phyloP scores from a whole-genome alignment of 2,888 invertebrate genomes.

The Drosophila neotestacea region DNA sequence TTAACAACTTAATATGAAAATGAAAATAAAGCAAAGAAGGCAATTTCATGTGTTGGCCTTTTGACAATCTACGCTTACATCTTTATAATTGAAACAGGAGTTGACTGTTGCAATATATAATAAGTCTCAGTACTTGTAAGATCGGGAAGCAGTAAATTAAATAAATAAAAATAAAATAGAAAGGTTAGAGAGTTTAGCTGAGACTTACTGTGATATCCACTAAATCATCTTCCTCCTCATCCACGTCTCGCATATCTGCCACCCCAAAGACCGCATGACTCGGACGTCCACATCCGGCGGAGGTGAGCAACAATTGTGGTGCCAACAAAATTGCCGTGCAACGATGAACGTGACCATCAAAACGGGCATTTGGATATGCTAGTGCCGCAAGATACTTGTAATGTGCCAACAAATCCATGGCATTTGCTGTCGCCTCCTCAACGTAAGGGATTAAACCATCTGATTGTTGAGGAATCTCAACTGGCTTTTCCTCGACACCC shows the following conservation, averaged over 20 bases:
- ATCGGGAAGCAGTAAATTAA: no score
- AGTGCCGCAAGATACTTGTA: slow-evolving; percentile 61
- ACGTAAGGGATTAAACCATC: not conserved
- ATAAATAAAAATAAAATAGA: no score
- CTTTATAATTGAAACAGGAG: no score
- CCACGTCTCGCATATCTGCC: slow-evolving; percentile 61
- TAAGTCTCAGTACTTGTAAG: no score
- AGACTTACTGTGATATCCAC: slow-evolving; percentile 45
- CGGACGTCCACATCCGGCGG: slow-evolving; percentile 58
- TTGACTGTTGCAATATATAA: no score
- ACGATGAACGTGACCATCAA: slow-evolving; percentile 60
- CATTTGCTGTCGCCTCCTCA: not conserved
- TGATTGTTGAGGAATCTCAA: not conserved
- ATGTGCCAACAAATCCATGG: slow-evolving; percentile 33
- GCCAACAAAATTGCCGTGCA: slow-evolving; percentile 59
- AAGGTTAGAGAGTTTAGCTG: no score
- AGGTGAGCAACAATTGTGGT: slow-evolving; percentile 47
- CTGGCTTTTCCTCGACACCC: not conserved
- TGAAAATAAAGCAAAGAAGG: no score
- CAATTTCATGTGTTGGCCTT: no score
- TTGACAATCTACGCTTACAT: no score
- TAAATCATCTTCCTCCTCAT: slow-evolving; percentile 59
- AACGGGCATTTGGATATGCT: slow-evolving; percentile 64
- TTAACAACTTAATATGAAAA: no score
- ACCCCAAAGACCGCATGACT: slow-evolving; percentile 68